These are phyloP conservation scores for Drosophila navojoa DNA, from an alignment of 1,140 invertebrate genomes.

Conservation along the genomic window DNA sequence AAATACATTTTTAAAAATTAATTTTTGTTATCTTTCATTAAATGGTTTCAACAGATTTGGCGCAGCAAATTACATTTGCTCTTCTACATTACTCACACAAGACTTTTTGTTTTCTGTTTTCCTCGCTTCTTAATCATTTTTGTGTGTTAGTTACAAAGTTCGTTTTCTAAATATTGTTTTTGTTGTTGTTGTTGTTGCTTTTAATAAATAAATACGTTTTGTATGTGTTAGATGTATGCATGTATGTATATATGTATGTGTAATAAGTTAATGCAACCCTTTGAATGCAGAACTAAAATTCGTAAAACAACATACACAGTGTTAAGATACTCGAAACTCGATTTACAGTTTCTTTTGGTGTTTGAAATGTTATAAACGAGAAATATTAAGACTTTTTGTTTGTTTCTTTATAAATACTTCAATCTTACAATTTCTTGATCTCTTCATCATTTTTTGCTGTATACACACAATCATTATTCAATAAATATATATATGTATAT, in stretches of 20 bases:
- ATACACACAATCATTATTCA: constrained; percentile 55
- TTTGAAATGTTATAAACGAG: constrained; percentile 49
- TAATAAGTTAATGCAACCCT: constrained; percentile 77
- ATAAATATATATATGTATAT: constrained; percentile 54
- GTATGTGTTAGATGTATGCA: constrained; percentile 48
- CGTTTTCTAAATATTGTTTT: constrained; percentile 36
- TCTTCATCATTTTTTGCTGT: constrained; percentile 35
- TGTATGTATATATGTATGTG: constrained; percentile 43
- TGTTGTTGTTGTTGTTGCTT: constrained; percentile 22
- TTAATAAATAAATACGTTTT: constrained; percentile 60
- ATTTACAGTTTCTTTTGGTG: constrained; percentile 32
- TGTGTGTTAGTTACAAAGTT: constrained; percentile 38
- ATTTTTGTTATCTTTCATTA: constrained; percentile 79
- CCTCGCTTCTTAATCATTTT: constrained; percentile 21
- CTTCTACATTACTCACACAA: constrained; percentile 60
- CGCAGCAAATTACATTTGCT: constrained; percentile 78
- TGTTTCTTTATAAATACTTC: constrained; percentile 72
- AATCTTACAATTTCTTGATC: constrained; percentile 23
- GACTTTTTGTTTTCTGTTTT: constrained; percentile 43
- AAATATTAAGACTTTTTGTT: constrained; percentile 62
- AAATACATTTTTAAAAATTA: constrained; percentile 75
- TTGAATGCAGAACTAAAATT: constrained; percentile 66
- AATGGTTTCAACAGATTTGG: constrained; percentile 82
- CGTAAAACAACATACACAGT: constrained; percentile 54
- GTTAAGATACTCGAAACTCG: constrained; percentile 27